Base-by-base conservation (phyloP, 2,113 vertebrate species). In the Nestor notabilis region DNA sequence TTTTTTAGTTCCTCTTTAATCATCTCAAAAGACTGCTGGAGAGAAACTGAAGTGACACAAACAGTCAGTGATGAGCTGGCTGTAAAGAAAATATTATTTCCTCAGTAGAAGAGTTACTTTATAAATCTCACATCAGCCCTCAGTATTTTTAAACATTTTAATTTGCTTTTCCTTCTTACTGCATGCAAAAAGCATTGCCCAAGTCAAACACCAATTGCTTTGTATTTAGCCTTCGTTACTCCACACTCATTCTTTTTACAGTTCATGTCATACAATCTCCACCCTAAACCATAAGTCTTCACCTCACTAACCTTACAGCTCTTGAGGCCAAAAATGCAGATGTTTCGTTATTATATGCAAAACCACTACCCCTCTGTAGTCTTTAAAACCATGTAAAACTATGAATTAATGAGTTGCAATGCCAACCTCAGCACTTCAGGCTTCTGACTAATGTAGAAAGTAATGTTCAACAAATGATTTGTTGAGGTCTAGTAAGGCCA, bases 1-100 rank as follows among this genome's bases (percentile, higher is more conserved):
- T 99, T 99, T 97, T 99, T 99, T 55, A 99, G 96, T 84, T 99
- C 98, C 89, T 99, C 99, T 13, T 87, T 95, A 82, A 99, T 99
- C 99, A 99, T 98, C 74, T 96, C 97, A 95, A 98, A 98, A 99
- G 76, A 98, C 98, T 18, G 98, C 97, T 50, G 97, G 94, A 68
- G 98, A 96, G 89, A 98, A 98, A 35, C 64, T 97, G 96, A 99
- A 99, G 82, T 98, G 97, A 19, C 98, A 97, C 95, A 99, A 97
- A 97, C 97, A 97, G 96, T 98, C 98, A 71, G 98, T 94, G 85
- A 99, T 98, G 86, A 99, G 98, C 93, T 99, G 98, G 93, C 99
- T 99, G 75, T 47, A 95, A 95, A 69, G 75, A 92, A 90, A 86
- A 68, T 8, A 18, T 2, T 1, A 10, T 68, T 89, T 83, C 52